phyloP scores from a whole-genome alignment of 1,140 invertebrate species.

The Halyomorpha halys region DNA sequence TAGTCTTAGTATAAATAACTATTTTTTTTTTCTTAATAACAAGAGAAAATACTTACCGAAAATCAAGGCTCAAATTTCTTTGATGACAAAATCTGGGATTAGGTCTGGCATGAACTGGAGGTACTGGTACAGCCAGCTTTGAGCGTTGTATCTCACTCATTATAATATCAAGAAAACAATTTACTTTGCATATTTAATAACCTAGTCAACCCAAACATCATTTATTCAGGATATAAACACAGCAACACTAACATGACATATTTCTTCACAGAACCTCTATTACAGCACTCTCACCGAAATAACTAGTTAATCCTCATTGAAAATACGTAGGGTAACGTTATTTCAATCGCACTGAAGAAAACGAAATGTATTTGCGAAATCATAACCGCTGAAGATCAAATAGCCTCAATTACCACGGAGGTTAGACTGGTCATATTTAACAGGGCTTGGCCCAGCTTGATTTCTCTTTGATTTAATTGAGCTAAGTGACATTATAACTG shows the following conservation, averaged over 20 bases:
- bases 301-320: no score
- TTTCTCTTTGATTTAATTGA: no score
- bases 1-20: no score
- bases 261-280: neutral
- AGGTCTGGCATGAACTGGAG: slow-evolving; percentile 50
- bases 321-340: no score
- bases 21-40: no score
- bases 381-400: slow-evolving; percentile 1
- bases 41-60: slow-evolving; percentile 43
- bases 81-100: slow-evolving; percentile 55
- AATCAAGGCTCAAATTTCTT: slow-evolving; percentile 64
- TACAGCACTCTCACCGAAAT: no score
- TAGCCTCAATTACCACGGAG: slow-evolving; percentile 2
- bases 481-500: no score
- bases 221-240: neutral
- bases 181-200: neutral
- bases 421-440: slow-evolving; percentile 12
- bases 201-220: neutral
- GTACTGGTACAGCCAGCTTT: slow-evolving; percentile 35
- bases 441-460: slow-evolving; percentile 6
- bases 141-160: slow-evolving; percentile 32
- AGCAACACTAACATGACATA: neutral
- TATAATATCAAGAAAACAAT: slow-evolving; percentile 26
- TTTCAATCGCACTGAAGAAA: no score
- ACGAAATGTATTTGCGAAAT: slow-evolving; percentile 12